These are phyloP conservation scores for Troides helena DNA, from an alignment of 2,888 invertebrate genomes.

Conservation along the genomic window DNA sequence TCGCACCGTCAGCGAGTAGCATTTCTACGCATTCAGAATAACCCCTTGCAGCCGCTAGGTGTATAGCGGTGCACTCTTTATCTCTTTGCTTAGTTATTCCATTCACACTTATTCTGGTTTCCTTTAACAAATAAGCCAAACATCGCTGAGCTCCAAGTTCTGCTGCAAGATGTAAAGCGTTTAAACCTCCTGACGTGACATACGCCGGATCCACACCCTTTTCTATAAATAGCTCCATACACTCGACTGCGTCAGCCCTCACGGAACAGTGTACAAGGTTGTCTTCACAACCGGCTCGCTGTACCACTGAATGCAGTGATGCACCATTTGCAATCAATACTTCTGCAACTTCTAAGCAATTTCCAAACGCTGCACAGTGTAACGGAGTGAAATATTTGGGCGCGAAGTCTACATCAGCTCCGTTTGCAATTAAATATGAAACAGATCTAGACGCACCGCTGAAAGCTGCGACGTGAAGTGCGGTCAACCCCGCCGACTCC, in stretches of 20 bases:
- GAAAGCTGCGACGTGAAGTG: conserved; percentile 88
- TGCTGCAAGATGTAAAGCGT: conserved; percentile 89
- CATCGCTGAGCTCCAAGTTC: conserved; percentile 88
- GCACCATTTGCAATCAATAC: conserved; percentile 87
- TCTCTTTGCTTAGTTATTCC: conserved; percentile 85
- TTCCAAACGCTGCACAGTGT: conserved; percentile 94
- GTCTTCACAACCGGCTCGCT: conserved; percentile 84
- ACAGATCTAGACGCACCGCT: conserved; percentile 87
- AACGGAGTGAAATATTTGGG: conserved; percentile 89
- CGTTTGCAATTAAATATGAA: conserved; percentile 83
- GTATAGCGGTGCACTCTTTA: conserved; percentile 88
- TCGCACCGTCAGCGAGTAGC: conserved; percentile 87
- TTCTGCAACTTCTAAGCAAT: conserved; percentile 88
- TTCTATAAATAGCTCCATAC: conserved; percentile 86
- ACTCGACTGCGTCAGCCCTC: conserved; percentile 88
- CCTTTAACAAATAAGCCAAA: conserved; percentile 86
- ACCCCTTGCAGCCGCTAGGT: conserved; percentile 93
- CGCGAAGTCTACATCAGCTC: conserved; percentile 84
- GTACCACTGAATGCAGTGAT: conserved; percentile 84
- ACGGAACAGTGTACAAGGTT: conserved; percentile 92
- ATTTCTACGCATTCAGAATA: conserved; percentile 89
- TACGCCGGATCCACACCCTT: conserved; percentile 88
- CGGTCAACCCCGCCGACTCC: conserved; percentile 87
- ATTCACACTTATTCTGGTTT: conserved; percentile 86
- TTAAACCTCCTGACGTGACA: conserved; percentile 86